Evolutionary conservation across 2,113 vertebrate genomes (phyloP), one percentile per base, ranked within the genome.

Genomic region (Megalops atlanticus): DNA sequence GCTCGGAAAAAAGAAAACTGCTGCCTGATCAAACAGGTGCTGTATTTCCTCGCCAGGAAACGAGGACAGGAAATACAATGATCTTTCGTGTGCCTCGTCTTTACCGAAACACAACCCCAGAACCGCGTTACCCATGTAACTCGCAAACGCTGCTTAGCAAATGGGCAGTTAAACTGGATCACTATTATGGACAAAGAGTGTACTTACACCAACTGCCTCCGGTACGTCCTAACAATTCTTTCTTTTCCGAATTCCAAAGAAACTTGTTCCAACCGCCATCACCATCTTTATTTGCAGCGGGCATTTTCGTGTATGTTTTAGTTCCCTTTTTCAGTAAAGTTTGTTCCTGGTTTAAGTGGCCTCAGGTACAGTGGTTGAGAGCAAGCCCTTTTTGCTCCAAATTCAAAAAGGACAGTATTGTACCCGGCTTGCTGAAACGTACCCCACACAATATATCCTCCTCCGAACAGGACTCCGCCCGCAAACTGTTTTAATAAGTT

Each of bases 201-300:
- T 84, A 96, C 96, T 97, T 90, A 98, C 97, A 91, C 97, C 97
- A 98, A 47, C 97, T 98, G 90, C 90, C 47, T 2, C 96, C 96
- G 2, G 96, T 97, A 27, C 97, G 93, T 86, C 97, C 97, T n/a
- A 97, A 80, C 87, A 97, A 96, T 89, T 97, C 96, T 89, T 89
- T 96, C 89, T 95, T 97, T 85, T 98, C 96, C 1, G 96, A 95
- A 92, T 97, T 96, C 97, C 97, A 98, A 86, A 98, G 12, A 89
- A 98, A 98, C 47, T 81, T 93, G 93, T 91, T 96, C 97, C 96
- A 98, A 75, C 95, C 94, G 74, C 96, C 96, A 80, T 95, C 95
- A 11, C 80, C 89, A 18, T 96, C 94, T 89, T 96, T 97, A 89
- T 95, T 96, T 3, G 93, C 91, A 73, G 91, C 92, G 78, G 96